A percentile compares a stretch with the other conserved stretches of the same genome.
phyloP scores from a whole-genome alignment of 1,140 invertebrate species.

The Nasonia vitripennis region DNA sequence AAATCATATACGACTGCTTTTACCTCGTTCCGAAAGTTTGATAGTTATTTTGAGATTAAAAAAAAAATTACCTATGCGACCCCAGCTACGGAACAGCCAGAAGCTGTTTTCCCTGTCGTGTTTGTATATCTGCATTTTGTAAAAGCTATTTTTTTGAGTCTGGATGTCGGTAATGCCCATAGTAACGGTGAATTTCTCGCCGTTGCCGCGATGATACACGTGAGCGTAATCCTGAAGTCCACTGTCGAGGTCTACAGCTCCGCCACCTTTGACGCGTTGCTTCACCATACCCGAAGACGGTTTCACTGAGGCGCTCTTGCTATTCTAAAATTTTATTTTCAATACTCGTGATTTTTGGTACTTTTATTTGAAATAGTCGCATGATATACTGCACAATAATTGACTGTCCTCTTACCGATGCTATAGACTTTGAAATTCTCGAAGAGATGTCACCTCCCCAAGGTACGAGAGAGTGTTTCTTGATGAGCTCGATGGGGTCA shows the following conservation, averaged over 20 bases:
- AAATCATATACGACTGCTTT: background rate
- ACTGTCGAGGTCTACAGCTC: constrained; percentile 93
- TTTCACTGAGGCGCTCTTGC: constrained; percentile 81
- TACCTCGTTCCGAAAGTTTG: background rate
- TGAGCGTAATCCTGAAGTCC: constrained; percentile 87
- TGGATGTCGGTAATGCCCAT: constrained; percentile 91
- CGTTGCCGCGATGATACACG: constrained; percentile 80
- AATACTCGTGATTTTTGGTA: too few relatives aligned
- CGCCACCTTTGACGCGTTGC: constrained; percentile 89
- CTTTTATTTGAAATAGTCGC: too few relatives aligned
- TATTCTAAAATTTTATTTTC: too few relatives aligned
- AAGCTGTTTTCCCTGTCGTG: constrained; percentile 82
- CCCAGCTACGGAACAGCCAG: constrained; percentile 94
- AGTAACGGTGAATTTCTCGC: constrained; percentile 84
- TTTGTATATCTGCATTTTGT: constrained; percentile 95
- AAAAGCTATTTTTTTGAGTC: constrained; percentile 93
- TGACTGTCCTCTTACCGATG: constrained; percentile 22
- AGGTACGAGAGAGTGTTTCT: constrained; percentile 83
- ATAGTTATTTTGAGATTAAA: background rate
- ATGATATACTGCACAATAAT: too few relatives aligned
- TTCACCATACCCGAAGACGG: constrained; percentile 82
- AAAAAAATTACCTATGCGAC: constrained; percentile 80
- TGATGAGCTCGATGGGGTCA: constrained; percentile 79
- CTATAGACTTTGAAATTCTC: constrained; percentile 71
- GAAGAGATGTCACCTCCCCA: constrained; percentile 85